A percentile compares a stretch with the other conserved stretches of the same genome.
phyloP scores from a whole-genome alignment of 2,113 vertebrate genomes.

The Boleophthalmus pectinirostris region DNA sequence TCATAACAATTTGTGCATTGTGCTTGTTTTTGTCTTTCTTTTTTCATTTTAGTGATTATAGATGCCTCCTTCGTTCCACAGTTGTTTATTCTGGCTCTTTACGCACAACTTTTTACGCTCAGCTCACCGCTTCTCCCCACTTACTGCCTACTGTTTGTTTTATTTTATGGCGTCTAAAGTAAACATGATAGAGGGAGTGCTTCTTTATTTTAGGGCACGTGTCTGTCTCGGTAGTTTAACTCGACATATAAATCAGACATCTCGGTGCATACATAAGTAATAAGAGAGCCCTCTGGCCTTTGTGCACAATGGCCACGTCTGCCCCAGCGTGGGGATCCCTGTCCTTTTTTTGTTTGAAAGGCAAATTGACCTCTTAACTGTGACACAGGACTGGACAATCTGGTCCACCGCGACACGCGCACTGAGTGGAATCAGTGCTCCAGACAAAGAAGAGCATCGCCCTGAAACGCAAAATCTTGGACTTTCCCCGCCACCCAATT shows the following conservation, averaged over 20 bases:
- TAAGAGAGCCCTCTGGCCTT: slow-evolving; percentile 83
- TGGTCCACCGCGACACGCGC: slow-evolving; percentile 86
- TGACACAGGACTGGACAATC: slow-evolving; percentile 84
- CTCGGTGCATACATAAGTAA: slow-evolving; percentile 83
- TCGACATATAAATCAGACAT: slow-evolving; percentile 84
- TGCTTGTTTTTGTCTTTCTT: neutral
- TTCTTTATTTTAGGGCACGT: slow-evolving; percentile 75
- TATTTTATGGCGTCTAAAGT: slow-evolving; percentile 47
- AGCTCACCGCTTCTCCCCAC: neutral
- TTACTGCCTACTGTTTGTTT: slow-evolving; percentile 13
- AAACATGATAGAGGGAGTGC: slow-evolving; percentile 36
- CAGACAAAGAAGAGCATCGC: slow-evolving; percentile 71
- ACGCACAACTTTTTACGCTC: slow-evolving; percentile 34
- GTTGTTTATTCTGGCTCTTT: slow-evolving; percentile 28
- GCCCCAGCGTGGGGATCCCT: slow-evolving; percentile 75
- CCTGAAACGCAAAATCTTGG: slow-evolving; percentile 12
- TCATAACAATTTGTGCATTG: neutral
- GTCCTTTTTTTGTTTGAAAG: slow-evolving; percentile 81
- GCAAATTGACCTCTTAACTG: slow-evolving; percentile 91
- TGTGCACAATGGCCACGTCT: slow-evolving; percentile 76
- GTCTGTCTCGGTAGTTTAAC: slow-evolving; percentile 79
- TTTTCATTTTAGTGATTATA: neutral
- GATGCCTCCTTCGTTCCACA: neutral
- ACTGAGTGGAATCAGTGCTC: slow-evolving; percentile 77
- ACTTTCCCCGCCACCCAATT: neutral